Conservation (phyloP, 2,113 vertebrate genomes). For the Elephas maximus region DNA sequence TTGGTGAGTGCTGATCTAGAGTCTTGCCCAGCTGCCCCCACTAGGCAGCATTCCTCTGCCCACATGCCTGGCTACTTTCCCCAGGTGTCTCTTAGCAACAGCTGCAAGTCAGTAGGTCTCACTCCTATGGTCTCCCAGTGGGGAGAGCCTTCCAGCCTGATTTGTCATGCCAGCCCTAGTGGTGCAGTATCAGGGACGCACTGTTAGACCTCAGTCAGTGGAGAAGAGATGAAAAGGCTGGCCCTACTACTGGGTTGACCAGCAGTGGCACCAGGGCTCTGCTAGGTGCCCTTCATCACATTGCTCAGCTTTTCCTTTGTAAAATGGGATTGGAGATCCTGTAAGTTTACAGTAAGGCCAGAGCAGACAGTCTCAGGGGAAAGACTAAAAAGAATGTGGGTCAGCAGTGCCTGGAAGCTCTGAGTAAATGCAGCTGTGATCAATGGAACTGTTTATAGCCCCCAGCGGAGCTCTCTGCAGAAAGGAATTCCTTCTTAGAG, state of each 20-base stretch:
- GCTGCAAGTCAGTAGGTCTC: not conserved
- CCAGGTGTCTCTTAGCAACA: not conserved
- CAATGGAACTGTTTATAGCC: fast-evolving
- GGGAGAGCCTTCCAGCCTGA: not conserved
- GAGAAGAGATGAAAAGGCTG: not conserved
- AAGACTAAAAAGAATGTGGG: not conserved
- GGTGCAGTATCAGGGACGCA: not conserved
- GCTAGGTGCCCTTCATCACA: not conserved
- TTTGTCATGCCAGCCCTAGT: not conserved
- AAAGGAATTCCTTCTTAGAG: not conserved
- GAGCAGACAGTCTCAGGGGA: not conserved
- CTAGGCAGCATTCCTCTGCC: not conserved
- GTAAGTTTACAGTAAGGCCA: not conserved
- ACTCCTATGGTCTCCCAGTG: not conserved
- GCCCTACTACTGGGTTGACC: not conserved
- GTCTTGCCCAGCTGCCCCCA: not conserved
- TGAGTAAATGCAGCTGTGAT: not conserved
- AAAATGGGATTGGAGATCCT: not conserved
- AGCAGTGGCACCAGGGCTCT: fast-evolving
- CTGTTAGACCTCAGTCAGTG: not conserved
- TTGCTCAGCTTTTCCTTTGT: not conserved
- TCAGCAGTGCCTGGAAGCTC: not conserved
- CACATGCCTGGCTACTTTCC: not conserved
- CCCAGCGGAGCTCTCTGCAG: not conserved
- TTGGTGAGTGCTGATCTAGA: constrained; percentile 90